Percentiles rank a stretch among this genome's conserved stretches.
These are phyloP conservation scores for Junonia oenone DNA, from an alignment of 2,888 invertebrate genomes.

Conservation along the genomic window DNA sequence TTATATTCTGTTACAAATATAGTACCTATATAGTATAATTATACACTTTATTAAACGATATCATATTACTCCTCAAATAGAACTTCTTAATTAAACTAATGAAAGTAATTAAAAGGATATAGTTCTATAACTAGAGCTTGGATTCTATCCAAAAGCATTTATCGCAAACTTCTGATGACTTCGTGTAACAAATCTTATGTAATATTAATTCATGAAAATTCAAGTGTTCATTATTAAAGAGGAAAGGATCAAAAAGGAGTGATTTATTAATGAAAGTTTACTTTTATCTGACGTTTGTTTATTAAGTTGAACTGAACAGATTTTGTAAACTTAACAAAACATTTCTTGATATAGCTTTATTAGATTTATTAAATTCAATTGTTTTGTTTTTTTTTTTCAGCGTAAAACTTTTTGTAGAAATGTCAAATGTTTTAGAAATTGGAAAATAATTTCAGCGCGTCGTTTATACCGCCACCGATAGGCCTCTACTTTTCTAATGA, in stretches of 20 bases:
- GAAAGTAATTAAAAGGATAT: slow-evolving; percentile 8
- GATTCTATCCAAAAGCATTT: slow-evolving; percentile 18
- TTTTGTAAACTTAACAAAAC: neutral
- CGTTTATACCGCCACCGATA: slow-evolving; percentile 9
- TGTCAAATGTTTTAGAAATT: neutral
- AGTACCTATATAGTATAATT: neutral
- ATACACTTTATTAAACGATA: neutral
- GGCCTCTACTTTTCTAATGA: slow-evolving; percentile 13
- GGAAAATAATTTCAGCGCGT: neutral
- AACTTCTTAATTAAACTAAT: neutral
- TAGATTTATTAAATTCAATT: too few species aligned
- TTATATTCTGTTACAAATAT: too few species aligned
- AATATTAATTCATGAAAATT: slow-evolving; percentile 5
- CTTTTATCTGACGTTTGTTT: too few species aligned
- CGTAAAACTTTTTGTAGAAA: too few species aligned
- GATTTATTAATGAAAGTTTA: too few species aligned
- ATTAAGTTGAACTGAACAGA: neutral
- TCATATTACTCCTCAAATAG: neutral
- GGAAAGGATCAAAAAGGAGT: neutral
- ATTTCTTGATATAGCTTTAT: too few species aligned
- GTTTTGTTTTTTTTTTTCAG: too few species aligned
- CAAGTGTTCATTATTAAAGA: neutral
- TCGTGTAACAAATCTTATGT: slow-evolving; percentile 6
- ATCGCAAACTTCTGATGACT: slow-evolving; percentile 18
- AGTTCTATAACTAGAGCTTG: slow-evolving; percentile 6